Evolutionary conservation across 2,888 invertebrate genomes (phyloP).

Genomic region (Exephanes ischioxanthus): DNA sequence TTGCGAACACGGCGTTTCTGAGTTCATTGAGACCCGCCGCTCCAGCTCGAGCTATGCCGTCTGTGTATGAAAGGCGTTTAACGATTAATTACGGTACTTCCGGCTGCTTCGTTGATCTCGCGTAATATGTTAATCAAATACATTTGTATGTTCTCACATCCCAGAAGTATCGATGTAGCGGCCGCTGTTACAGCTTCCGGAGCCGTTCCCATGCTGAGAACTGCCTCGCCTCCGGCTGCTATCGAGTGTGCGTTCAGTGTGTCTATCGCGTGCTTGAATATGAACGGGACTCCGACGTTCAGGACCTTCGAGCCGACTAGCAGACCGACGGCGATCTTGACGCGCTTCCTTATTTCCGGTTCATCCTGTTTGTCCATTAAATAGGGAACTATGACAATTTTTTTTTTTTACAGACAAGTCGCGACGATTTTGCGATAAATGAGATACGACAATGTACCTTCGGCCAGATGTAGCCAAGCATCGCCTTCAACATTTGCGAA

Average conservation of each 20-base stretch:
- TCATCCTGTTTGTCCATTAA: constrained; percentile 88
- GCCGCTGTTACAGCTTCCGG: constrained; percentile 92
- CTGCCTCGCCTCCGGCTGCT: constrained; percentile 85
- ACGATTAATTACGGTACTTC: constrained; percentile 14
- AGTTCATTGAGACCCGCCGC: constrained; percentile 98
- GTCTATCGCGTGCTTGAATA: constrained; percentile 98
- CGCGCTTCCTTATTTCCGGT: constrained; percentile 90
- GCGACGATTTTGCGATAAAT: not conserved
- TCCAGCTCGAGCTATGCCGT: constrained; percentile 96
- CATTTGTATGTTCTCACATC: constrained; percentile 89
- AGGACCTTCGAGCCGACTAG: constrained; percentile 94
- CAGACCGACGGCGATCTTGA: constrained; percentile 93
- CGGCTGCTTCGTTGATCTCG: not conserved
- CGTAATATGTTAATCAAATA: constrained; percentile 45
- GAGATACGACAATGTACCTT: constrained; percentile 87
- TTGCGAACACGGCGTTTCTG: constrained; percentile 98
- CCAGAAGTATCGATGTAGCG: constrained; percentile 92
- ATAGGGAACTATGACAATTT: not conserved
- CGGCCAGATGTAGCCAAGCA: constrained; percentile 98
- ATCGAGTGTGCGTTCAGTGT: constrained; percentile 89
- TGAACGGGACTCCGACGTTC: constrained; percentile 97
- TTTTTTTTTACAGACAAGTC: not conserved
- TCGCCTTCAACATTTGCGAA: constrained; percentile 93
- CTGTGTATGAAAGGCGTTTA: constrained; percentile 85
- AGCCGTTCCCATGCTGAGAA: constrained; percentile 91